phyloP scores from a whole-genome alignment of 2,888 invertebrate genomes.

The Gerris lacustris region DNA sequence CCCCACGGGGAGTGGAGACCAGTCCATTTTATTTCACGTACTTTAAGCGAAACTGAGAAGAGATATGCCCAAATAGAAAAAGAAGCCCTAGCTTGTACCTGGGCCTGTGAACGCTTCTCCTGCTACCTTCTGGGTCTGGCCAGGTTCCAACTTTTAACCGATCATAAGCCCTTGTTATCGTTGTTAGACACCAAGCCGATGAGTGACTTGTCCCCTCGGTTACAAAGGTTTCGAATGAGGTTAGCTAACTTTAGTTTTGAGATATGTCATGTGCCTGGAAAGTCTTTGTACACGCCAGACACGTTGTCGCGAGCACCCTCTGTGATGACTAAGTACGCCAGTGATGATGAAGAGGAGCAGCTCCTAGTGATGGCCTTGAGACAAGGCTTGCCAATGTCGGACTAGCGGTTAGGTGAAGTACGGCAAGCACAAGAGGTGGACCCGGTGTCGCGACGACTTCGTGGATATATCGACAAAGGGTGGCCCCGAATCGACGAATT shows the following conservation, averaged over 20 bases:
- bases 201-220: constrained; percentile 17
- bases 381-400: no score
- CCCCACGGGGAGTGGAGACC: not conserved
- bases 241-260: constrained; percentile 31
- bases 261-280: constrained; percentile 32
- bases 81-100: not conserved
- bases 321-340: not conserved
- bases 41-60: constrained; percentile 16
- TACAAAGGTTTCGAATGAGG: constrained; percentile 34
- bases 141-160: not conserved
- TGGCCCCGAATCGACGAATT: no score
- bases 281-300: constrained; percentile 32
- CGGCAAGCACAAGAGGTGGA: no score
- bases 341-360: no score
- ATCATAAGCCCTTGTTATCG: not conserved
- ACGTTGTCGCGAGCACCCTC: constrained; percentile 27
- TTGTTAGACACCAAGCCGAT: constrained; percentile 2
- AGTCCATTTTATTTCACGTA: constrained; percentile 15
- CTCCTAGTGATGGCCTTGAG: no score
- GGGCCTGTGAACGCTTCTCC: constrained; percentile 4
- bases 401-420: no score
- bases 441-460: no score
- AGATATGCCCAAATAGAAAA: constrained; percentile 20
- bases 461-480: no score
- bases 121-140: constrained; percentile 31